These are phyloP conservation scores for Bursaphelenchus okinawaensis DNA, from an alignment of 2,888 invertebrate species.

Conservation along the genomic window DNA sequence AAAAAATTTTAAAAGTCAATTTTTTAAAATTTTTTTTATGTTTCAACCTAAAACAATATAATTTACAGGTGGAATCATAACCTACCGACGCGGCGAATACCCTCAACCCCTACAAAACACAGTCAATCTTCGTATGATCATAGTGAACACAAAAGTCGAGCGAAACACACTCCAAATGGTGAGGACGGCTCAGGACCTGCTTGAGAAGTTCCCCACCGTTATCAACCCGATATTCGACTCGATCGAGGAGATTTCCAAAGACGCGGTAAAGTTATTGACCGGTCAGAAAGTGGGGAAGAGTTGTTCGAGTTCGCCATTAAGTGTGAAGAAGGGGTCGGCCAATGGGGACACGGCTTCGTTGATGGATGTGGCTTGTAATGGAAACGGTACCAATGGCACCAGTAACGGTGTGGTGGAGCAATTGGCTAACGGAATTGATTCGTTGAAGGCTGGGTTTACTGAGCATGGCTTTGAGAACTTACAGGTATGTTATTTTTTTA, in stretches of 20 bases:
- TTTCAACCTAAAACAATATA: not conserved
- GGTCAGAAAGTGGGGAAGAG: not conserved
- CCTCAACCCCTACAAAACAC: conserved; percentile 7
- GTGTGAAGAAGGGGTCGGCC: not conserved
- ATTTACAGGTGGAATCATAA: conserved; percentile 10
- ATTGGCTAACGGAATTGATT: not conserved
- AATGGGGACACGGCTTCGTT: not conserved
- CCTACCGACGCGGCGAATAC: not conserved
- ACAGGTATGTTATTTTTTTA: too few species aligned
- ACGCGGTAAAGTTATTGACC: conserved; percentile 58
- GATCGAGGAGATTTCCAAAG: conserved; percentile 68
- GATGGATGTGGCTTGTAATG: not conserved
- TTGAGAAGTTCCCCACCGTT: conserved; percentile 66
- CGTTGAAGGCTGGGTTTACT: not conserved
- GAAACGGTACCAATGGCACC: not conserved
- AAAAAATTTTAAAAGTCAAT: not conserved
- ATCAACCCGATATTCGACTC: conserved; percentile 72
- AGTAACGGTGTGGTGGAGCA: not conserved
- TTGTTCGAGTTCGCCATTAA: not conserved
- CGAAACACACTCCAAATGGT: conserved; percentile 75
- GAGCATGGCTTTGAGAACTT: conserved; percentile 5
- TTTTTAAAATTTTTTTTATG: conserved; percentile 16
- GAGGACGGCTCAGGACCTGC: conserved; percentile 62
- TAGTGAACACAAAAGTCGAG: conserved; percentile 76
- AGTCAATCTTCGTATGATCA: conserved; percentile 63